phyloP scores from a whole-genome alignment of 2,797 vertebrate species.

The Malurus splendens region DNA sequence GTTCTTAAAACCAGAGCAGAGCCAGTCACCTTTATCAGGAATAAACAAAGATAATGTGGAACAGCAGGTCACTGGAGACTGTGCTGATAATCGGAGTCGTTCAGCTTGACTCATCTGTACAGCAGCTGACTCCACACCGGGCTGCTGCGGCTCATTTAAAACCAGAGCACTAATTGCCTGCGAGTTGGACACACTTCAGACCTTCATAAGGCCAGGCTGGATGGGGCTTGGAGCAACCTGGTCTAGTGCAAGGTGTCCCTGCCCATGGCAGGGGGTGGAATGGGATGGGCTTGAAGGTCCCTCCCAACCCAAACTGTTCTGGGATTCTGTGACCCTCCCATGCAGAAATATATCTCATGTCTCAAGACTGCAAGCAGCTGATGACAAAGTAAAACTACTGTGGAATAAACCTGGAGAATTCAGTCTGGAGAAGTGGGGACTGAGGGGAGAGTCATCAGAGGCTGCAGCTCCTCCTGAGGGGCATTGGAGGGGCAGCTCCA shows the following conservation, averaged over 20 bases:
- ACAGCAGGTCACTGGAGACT: neutral
- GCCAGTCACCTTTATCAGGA: neutral
- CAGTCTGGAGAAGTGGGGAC: neutral
- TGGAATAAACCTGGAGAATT: neutral
- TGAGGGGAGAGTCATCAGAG: accelerated
- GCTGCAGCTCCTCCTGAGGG: neutral
- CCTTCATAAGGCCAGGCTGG: neutral
- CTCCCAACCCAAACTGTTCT: neutral
- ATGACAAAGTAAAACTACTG: neutral
- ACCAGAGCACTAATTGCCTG: neutral
- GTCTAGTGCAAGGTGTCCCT: neutral
- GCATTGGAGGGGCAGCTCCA: neutral
- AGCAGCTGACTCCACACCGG: neutral
- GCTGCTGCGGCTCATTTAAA: neutral
- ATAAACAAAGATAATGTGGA: conserved; percentile 4
- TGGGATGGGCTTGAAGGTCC: neutral
- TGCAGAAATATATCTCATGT: neutral
- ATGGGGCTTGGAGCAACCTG: neutral
- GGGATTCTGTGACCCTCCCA: neutral
- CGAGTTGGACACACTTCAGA: neutral
- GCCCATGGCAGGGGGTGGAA: neutral
- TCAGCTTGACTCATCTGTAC: neutral
- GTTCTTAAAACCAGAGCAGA: neutral
- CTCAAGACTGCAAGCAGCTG: neutral
- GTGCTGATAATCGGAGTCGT: neutral